Base-by-base conservation (phyloP, 2,797 vertebrate species). In the Poeciliopsis infans region DNA sequence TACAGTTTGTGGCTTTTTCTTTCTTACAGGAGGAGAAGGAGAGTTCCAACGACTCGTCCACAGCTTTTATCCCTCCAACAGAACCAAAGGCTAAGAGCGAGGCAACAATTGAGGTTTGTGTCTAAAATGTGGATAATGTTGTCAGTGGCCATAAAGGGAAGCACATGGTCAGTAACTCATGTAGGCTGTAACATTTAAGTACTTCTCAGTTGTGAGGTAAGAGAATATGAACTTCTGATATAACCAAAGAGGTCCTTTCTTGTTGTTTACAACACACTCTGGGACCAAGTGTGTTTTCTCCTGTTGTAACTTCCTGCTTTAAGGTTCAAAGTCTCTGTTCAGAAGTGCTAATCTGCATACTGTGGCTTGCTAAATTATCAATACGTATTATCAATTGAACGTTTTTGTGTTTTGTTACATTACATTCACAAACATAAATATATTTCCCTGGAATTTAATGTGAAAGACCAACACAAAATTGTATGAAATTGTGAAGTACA, bases 31-130 rank as follows among this genome's bases (percentile, higher is more conserved):
- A 97, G 93, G 98, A 99, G 80, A 99, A 99, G 79, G 98, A 99
- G 90, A 99, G 96, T 51, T 99, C 98, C 88, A 99, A 99, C 0
- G 98, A 99, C 86, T 99, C 98, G 68, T 98, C 97, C 92, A 97
- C 97, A 0, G 97, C 97, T 75, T 98, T 98, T 64, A 97, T 97
- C 85, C 96, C 96, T 10, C 96, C 93, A 1, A 93, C 97, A 83
- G 97, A 97, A 79, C 95, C 96, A 79, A 97, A 97, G 90, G 97
- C 93, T 23, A 95, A 93, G 71, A 95, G 94, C 0, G 95, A 96
- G 84, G 92, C 93, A 49, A 84, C 92, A 25, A 93, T 96, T 1
- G 95, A 95, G 2, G 95, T 95, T 2, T 45, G 87, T 87, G 41
- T 83, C 39, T 13, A 41, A 0, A 73, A 25, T 3, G 2, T 39